phyloP scores from a whole-genome alignment of 2,888 invertebrate genomes.

The Lithophane socia region DNA sequence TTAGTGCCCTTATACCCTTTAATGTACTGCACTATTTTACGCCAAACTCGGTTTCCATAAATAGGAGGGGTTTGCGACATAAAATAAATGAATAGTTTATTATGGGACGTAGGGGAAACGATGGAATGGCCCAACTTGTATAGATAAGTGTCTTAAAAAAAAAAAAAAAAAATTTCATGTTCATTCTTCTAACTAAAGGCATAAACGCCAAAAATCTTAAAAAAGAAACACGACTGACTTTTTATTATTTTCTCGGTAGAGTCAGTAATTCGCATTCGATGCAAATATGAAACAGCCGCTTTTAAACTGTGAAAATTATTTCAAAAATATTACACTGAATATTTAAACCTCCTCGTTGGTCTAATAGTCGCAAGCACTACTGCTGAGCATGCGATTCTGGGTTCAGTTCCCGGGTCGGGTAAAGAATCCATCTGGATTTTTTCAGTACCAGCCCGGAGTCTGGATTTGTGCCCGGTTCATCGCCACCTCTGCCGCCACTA shows the following conservation, averaged over 20 bases:
- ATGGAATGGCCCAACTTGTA: neutral
- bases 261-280: too few relatives aligned
- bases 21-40: constrained; percentile 42
- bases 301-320: neutral
- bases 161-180: too few relatives aligned
- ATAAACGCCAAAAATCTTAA: neutral
- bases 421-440: neutral
- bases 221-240: neutral
- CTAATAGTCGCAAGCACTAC: neutral
- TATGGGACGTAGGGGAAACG: neutral
- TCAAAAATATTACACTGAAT: neutral
- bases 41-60: neutral
- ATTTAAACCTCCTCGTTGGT: neutral
- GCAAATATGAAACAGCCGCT: neutral
- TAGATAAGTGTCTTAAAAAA: too few relatives aligned
- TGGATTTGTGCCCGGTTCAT: neutral
- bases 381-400: neutral
- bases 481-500: too few relatives aligned
- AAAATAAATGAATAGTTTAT: neutral
- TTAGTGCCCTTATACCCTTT: constrained; percentile 26
- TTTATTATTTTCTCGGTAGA: neutral
- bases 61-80: neutral
- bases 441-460: neutral
- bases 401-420: neutral
- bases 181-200: neutral